A percentile compares a stretch with the other conserved stretches of the same genome.
Evolutionary conservation across 2,888 invertebrate species (phyloP).

Genomic region (Crocallis elinguaria): DNA sequence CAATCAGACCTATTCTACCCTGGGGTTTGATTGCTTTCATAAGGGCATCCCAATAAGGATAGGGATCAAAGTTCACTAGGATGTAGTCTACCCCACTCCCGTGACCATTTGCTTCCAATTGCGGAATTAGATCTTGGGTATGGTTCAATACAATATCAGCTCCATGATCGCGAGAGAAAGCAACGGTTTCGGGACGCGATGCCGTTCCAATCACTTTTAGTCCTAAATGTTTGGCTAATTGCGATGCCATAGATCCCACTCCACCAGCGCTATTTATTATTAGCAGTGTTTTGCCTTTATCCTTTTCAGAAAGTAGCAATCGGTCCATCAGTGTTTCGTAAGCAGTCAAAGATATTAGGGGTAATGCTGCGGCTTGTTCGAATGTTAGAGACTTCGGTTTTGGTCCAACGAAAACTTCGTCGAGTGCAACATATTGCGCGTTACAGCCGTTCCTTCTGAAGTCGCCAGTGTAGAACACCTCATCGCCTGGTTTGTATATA

Average conservation of each 20-base stretch:
- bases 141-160: slow-evolving; percentile 70
- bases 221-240: slow-evolving; percentile 67
- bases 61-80: slow-evolving; percentile 73
- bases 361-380: slow-evolving; percentile 77
- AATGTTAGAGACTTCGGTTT: slow-evolving; percentile 71
- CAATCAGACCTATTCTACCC: slow-evolving; percentile 71
- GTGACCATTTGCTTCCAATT: slow-evolving; percentile 61
- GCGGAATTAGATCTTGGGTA: slow-evolving; percentile 59
- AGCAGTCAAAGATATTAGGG: slow-evolving; percentile 69
- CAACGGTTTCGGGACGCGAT: slow-evolving; percentile 62
- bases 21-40: slow-evolving; percentile 70
- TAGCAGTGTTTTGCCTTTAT: slow-evolving; percentile 66
- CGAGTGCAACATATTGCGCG: slow-evolving; percentile 67
- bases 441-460: slow-evolving; percentile 66
- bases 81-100: slow-evolving; percentile 68
- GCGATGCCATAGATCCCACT: slow-evolving; percentile 72
- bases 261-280: slow-evolving; percentile 77
- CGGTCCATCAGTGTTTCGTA: slow-evolving; percentile 69
- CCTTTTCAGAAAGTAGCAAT: slow-evolving; percentile 63
- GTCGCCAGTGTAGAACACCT: slow-evolving; percentile 73
- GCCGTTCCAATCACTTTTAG: slow-evolving; percentile 74
- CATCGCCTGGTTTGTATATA: slow-evolving; percentile 64
- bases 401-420: slow-evolving; percentile 61
- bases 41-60: slow-evolving; percentile 71
- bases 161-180: slow-evolving; percentile 60